phyloP scores from a whole-genome alignment of 2,797 vertebrate genomes.

The Babyrousa celebensis region DNA sequence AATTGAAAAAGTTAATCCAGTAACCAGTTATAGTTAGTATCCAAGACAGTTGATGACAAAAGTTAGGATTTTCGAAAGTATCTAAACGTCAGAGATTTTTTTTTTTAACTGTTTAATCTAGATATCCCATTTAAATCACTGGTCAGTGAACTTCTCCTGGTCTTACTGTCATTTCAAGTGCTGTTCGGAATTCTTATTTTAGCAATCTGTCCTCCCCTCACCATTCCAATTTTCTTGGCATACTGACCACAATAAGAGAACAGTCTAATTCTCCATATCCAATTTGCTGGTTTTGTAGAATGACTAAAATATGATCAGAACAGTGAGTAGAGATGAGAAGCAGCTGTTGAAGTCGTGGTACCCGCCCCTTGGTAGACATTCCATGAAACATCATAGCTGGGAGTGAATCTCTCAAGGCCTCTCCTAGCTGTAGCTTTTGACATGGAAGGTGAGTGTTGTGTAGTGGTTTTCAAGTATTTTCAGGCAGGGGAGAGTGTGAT shows the following conservation, averaged over 20 bases:
- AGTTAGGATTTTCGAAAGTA: conserved; percentile 1
- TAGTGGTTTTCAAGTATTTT: neutral
- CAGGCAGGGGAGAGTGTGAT: neutral
- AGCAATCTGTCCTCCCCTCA: neutral
- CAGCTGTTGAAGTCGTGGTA: neutral
- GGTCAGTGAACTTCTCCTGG: neutral
- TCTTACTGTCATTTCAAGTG: neutral
- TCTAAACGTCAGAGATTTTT: neutral
- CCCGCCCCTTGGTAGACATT: neutral
- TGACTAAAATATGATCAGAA: conserved; percentile 5
- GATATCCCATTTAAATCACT: neutral
- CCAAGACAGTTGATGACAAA: neutral
- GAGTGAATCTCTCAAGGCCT: neutral
- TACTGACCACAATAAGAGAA: conserved; percentile 12
- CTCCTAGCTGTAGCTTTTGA: neutral
- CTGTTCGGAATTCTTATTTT: conserved; percentile 32
- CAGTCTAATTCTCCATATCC: neutral
- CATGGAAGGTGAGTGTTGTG: neutral
- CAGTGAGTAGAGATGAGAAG: neutral
- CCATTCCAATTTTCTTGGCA: conserved; percentile 22
- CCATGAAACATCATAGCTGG: neutral
- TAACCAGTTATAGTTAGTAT: neutral
- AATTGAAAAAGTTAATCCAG: conserved; percentile 38
- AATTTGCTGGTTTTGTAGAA: conserved; percentile 33
- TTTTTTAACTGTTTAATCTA: neutral